Evolutionary conservation across 2,113 vertebrate species (phyloP), one percentile per base, ranked within the genome.

Genomic region (Bubalus kerabau): DNA sequence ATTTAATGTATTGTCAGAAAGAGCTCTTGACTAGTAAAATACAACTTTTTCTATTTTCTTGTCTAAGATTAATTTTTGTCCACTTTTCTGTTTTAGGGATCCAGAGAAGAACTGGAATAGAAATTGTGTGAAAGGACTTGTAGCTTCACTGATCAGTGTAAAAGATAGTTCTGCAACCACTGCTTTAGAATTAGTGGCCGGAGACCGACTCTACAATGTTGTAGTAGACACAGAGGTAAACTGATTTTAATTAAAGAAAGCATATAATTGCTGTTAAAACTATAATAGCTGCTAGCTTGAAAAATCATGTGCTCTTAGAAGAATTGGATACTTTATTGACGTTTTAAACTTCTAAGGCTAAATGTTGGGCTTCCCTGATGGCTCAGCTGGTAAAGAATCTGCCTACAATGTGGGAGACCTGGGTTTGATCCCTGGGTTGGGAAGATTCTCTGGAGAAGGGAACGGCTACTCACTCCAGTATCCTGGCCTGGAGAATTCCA

Each of bases 221-320:
- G 95, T 99, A 36, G 99, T 99, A 15, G 99, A 99, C 98, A 99
- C 99, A 21, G 99, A 99, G 99, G 99, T 99, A 96, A 94, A 95
- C 54, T 96, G 10, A 87, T 93, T 90, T 93, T 87, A 86, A n/a
- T 87, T 84, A 64, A 54, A 94, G 54, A 84, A 59, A 87, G 80
- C 48, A 36, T 82, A 24, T 50, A 67, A 48, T 95, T 67, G 48
- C 6, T 91, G 2, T 62, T 83, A 87, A 59, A 90, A 80, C 76
- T 88, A 12, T 56, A 60, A 57, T 94, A 67, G 48, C 8, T 88
- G 6, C 57, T 82, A 60, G 10, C 28, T 93, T 87, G 13, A 78
- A 97, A 90, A 92, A n/a, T 83, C 8, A 40, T 28, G 21, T 78
- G 19, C 48, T 87, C 6, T 60, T 97, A 67, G 23, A 83, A 95